These are phyloP conservation scores for Idaea straminata DNA, from an alignment of 2,888 invertebrate genomes.

Conservation along the genomic window DNA sequence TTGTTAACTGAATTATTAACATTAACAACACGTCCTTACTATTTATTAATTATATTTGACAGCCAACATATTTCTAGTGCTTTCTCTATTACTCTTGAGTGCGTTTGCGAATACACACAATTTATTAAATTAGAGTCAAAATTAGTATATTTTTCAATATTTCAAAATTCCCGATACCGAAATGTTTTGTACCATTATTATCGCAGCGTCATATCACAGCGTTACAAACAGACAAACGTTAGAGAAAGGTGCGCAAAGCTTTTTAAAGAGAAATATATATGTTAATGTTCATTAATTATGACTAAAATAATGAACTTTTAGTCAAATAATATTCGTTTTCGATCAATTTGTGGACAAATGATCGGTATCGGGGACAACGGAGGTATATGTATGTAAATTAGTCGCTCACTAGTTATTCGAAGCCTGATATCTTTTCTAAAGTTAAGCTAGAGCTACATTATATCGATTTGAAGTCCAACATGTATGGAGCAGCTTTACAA, in stretches of 20 bases:
- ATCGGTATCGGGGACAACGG: not conserved
- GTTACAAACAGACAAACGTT: not conserved
- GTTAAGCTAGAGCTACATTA: not conserved
- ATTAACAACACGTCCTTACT: not conserved
- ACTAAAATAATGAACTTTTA: not conserved
- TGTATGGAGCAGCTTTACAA: too few relatives aligned
- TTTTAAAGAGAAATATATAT: not conserved
- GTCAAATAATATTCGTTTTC: constrained; percentile 1
- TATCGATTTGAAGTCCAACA: too few relatives aligned
- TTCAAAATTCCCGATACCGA: not conserved
- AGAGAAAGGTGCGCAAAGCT: not conserved
- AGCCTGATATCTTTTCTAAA: not conserved
- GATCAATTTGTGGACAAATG: not conserved
- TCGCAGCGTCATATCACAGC: not conserved
- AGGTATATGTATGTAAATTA: not conserved
- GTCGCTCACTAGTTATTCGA: not conserved
- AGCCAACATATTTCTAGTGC: not conserved
- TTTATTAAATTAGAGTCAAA: not conserved
- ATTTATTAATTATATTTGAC: not conserved
- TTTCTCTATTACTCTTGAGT: not conserved
- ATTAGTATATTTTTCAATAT: not conserved
- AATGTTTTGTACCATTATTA: not conserved
- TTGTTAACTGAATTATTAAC: not conserved
- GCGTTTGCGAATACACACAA: not conserved
- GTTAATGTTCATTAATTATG: not conserved